phyloP scores from a whole-genome alignment of 2,888 invertebrate genomes.

The Hipparchia sbordonii region DNA sequence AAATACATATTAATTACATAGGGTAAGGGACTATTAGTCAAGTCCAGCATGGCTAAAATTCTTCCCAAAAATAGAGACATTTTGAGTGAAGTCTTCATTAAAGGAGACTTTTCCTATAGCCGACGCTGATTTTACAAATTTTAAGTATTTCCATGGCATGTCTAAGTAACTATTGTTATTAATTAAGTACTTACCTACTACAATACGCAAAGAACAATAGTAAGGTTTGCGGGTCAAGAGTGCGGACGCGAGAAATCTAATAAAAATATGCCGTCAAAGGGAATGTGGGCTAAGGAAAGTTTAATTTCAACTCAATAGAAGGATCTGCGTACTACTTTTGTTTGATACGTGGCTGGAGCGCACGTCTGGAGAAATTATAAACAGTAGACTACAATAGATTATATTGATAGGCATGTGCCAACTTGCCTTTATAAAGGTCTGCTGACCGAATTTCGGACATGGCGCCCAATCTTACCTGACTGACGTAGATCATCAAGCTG shows the following conservation, averaged over 20 bases:
- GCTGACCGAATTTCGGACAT: no score
- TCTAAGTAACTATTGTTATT: no score
- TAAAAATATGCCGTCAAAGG: slow-evolving; percentile 52
- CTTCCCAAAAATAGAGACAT: no score
- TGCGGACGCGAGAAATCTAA: slow-evolving; percentile 48
- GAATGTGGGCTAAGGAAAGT: slow-evolving; percentile 68
- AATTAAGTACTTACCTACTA: background rate
- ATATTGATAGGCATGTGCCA: background rate
- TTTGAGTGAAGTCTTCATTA: no score
- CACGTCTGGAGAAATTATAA: slow-evolving; percentile 13
- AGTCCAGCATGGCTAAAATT: no score
- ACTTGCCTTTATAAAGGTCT: background rate
- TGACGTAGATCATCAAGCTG: no score
- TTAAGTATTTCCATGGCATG: no score
- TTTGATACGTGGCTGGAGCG: slow-evolving; percentile 24
- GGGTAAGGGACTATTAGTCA: no score
- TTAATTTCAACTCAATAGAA: slow-evolving; percentile 52
- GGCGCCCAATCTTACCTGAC: no score
- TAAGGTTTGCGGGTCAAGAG: slow-evolving; percentile 49
- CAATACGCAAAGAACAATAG: slow-evolving; percentile 30
- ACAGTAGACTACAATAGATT: background rate
- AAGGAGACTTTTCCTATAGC: no score
- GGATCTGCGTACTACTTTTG: slow-evolving; percentile 51
- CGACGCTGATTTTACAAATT: no score
- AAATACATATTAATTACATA: background rate